Evolutionary conservation across 2,888 invertebrate species (phyloP), one percentile per base, ranked within the genome.

Genomic region (Amorpha juglandis): DNA sequence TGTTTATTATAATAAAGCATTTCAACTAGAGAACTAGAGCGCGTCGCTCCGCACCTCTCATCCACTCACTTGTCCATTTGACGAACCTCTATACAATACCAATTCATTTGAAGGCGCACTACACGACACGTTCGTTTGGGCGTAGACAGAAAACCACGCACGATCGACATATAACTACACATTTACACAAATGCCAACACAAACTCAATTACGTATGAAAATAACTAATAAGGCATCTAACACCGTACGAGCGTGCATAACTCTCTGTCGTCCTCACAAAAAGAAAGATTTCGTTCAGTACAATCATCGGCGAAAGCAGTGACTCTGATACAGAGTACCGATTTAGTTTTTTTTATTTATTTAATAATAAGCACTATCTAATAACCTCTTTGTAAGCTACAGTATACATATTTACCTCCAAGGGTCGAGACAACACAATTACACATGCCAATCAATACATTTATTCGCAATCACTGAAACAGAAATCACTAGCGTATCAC

Each of bases 1-100:
- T 88, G 87, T 91, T 91, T 90, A 86, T 84, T 83, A 92, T 88
- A 88, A 89, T 91, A 90, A 92, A 93, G 92, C 92, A 91, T 89
- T 87, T 89, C 82, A 88, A 87, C 86, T 83, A 86, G 80, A 83
- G 76, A 79, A 77, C 79, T 12, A 55, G 55, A 35, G 27, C 27
- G 78, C 76, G 80, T 83, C 83, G 80, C 81, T 81, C 80, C 84
- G 78, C 77, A 74, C 79, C 79, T 27, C 27, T 27, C 27, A 27
- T 4, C 27, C 78, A 74, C 72, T 70, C 84, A 83, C 86, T 82
- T 81, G 82, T 81, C 81, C 84, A 80, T 84, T 84, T 79, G 70
- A 80, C 83, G 77, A 75, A 80, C 78, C 74, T 82, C 82, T 84
- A 83, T 86, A 89, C 85, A 88, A 82, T 82, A 84, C 82, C 74